Evolutionary conservation across 2,113 vertebrate species (phyloP), one percentile per base, ranked within the genome.

Genomic region (Oxygymnocypris stewartii): DNA sequence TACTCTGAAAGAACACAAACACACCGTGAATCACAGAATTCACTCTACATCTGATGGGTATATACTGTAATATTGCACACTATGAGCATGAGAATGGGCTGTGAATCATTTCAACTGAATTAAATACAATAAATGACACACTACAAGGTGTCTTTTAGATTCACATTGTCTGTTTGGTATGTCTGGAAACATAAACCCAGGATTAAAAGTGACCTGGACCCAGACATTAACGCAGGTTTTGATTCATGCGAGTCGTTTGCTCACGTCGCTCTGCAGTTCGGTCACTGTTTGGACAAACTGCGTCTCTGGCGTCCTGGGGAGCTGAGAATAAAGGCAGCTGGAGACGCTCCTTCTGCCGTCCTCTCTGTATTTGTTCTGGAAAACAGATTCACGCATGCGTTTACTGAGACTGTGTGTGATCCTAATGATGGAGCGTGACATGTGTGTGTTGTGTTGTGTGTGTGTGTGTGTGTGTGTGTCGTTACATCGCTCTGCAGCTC

Each of bases 211-310:
- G 25, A 65, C n/a, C 3, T 28, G 12, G 65, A 35, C 31, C 14
- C 6, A 14, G 4, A 5, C 25, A 14, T 31, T 69, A 18, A 7
- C 16, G 16, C 31, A 8, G 28, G 65, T 69, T 35, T 71, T 59
- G 54, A 59, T 59, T 59, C 20, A 59, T 20, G 54, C 20, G 54
- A 59, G 54, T 59, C 18, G 40, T 82, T 4, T 0, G 5, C 89
- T 63, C 71, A 94, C 93, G 86, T 93, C 69, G 13, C 94, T 94
- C 90, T 93, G 93, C 1, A 93, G 89, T 67, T 94, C 92, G 40
- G 28, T 89, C 87, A 85, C 76, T 0, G 91, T 87, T 73, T 88
- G 92, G 9, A 87, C 91, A 0, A 92, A 81, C 89, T 86, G 88
- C 0, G 75, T 92, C 76, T 94, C 88, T 4, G 85, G 59, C 0